phyloP scores from a whole-genome alignment of 2,888 invertebrate species.

The Trichopria drosophilae region DNA sequence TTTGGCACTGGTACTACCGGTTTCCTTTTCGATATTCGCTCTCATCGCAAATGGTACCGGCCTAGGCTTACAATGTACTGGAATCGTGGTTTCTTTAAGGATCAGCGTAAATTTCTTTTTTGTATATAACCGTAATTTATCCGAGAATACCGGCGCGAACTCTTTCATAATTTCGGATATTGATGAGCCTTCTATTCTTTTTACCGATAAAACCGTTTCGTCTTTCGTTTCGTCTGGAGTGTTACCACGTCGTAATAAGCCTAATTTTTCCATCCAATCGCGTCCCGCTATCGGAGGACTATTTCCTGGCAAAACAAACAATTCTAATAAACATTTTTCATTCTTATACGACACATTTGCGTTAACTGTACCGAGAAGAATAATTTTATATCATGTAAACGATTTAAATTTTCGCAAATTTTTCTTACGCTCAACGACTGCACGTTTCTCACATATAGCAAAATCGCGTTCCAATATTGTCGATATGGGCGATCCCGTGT shows the following conservation, averaged over 20 bases:
- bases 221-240: background rate
- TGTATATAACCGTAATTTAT: slow-evolving; percentile 25
- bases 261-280: slow-evolving; percentile 18
- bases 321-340: slow-evolving; percentile 4
- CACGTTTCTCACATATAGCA: background rate
- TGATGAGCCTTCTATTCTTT: background rate
- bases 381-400: slow-evolving; percentile 23
- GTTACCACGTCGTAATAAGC: slow-evolving; percentile 1
- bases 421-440: background rate
- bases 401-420: slow-evolving; percentile 16
- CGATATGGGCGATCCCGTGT: slow-evolving; percentile 32
- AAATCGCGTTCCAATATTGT: slow-evolving; percentile 21
- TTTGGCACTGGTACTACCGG: slow-evolving; percentile 51
- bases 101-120: slow-evolving; percentile 21
- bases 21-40: slow-evolving; percentile 36
- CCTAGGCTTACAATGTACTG: slow-evolving; percentile 31
- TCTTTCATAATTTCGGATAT: slow-evolving; percentile 12
- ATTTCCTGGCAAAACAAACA: slow-evolving; percentile 29
- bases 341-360: slow-evolving; percentile 10
- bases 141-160: slow-evolving; percentile 23
- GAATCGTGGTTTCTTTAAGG: slow-evolving; percentile 26
- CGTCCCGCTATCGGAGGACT: slow-evolving; percentile 29
- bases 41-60: slow-evolving; percentile 42
- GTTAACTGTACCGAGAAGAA: slow-evolving; percentile 13
- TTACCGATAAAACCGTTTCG: background rate